These are phyloP conservation scores for Criorhina ranunculi DNA, from an alignment of 2,888 invertebrate species.

Conservation along the genomic window DNA sequence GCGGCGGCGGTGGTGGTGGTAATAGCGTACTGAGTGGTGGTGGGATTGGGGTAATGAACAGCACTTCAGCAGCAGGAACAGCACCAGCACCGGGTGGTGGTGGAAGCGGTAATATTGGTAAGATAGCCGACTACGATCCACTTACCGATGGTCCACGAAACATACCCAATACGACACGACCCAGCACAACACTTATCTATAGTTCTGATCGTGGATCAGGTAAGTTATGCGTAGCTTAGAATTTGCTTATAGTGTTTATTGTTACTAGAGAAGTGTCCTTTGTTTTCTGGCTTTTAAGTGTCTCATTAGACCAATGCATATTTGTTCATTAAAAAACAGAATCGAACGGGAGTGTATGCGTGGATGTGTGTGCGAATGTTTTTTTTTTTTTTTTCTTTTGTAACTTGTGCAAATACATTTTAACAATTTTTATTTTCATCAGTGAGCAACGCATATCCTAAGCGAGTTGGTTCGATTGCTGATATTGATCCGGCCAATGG, in stretches of 20 bases:
- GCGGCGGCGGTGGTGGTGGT: conserved; percentile 77
- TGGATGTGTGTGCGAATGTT: background rate
- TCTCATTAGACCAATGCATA: conserved; percentile 32
- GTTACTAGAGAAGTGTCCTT: conserved; percentile 41
- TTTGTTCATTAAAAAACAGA: conserved; percentile 40
- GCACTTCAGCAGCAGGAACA: conserved; percentile 53
- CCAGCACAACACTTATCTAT: conserved; percentile 93
- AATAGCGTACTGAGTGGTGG: conserved; percentile 70
- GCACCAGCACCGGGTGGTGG: conserved; percentile 69
- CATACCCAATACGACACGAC: conserved; percentile 90
- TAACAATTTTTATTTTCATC: conserved; percentile 28
- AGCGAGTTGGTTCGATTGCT: conserved; percentile 94
- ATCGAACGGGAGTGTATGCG: background rate
- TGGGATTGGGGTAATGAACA: conserved; percentile 78
- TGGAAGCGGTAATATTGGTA: conserved; percentile 86
- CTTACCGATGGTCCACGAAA: conserved; percentile 89
- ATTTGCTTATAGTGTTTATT: conserved; percentile 13
- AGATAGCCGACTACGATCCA: conserved; percentile 93
- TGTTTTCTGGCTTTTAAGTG: conserved; percentile 52
- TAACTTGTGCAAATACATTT: conserved; percentile 12
- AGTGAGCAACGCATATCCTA: conserved; percentile 85
- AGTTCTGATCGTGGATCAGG: conserved; percentile 90
- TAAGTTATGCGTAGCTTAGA: conserved; percentile 80
- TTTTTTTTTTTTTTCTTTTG: background rate
- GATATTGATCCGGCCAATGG: conserved; percentile 98